Evolutionary conservation across 2,888 invertebrate species (phyloP), one percentile per base, ranked within the genome.

Genomic region (Ectemnius lituratus): DNA sequence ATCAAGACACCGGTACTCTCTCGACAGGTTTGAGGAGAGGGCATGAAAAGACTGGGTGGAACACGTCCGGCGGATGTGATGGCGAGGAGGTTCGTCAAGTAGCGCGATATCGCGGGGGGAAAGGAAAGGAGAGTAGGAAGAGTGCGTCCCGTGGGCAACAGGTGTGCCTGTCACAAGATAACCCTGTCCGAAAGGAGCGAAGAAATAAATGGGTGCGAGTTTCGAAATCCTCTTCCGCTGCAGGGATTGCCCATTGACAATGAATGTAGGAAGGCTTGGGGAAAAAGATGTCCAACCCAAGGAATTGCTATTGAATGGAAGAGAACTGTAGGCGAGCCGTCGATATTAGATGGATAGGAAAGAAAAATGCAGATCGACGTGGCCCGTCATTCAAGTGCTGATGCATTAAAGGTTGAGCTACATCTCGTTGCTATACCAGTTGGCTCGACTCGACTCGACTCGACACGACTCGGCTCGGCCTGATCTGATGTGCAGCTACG

Each of bases 131-230:
- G 28, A 37, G 37, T 5, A 37, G 37, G 8, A 37, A 4, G 37
- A 37, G 37, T 37, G 37, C 37, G 37, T 37, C 37, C 37, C 37
- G 59, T 49, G 16, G 56, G 68, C 75, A 72, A 72, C 72, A 75
- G 62, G 75, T 72, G 72, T 56, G 60, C 64, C n/a, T 27, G 6
- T 28, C 45, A 4, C 49, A 46, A 37, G 59, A 58, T 66, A 65
- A 57, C 57, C 56, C 14, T 65, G 57, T 57, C 57, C 3, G 52
- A 52, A 14, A 37, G 37, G 37, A 37, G 37, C 37, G 37, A 37
- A 8, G 37, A 2, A 8, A 6, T 37, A 37, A 37, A 37, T 23
- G 23, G 23, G 23, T 23, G 23, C 23, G 2, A 23, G 23, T 23
- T 23, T 23, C 23, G 23, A 23, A 23, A 23, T 23, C 23, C 23